These are phyloP conservation scores for Amiota mariae DNA, from an alignment of 2,888 invertebrate genomes.

Conservation along the genomic window DNA sequence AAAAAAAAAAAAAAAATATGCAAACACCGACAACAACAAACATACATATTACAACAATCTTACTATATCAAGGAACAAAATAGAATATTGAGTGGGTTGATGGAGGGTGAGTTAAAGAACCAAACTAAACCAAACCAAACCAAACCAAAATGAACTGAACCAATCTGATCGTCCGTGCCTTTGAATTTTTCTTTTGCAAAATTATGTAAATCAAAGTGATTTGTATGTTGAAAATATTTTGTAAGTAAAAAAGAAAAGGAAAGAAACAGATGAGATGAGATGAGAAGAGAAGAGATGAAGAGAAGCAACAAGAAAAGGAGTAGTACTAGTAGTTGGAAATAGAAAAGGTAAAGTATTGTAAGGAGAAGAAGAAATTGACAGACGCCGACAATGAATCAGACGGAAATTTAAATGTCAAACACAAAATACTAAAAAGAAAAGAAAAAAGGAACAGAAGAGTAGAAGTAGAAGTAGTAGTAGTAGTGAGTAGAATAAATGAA, in stretches of 20 bases:
- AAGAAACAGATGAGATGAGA: background rate
- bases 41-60: background rate
- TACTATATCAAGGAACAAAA: background rate
- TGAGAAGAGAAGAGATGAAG: background rate
- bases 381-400: constrained; percentile 12
- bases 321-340: no score
- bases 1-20: constrained; percentile 64
- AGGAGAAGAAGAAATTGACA: constrained; percentile 13
- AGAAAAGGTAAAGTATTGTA: no score
- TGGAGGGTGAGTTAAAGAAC: background rate
- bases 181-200: constrained; percentile 48
- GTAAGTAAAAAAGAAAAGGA: no score
- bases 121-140: no score
- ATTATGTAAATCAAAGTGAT: constrained; percentile 67
- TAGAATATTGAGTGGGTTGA: background rate
- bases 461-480: no score
- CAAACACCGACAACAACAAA: constrained; percentile 53
- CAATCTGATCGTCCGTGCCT: background rate
- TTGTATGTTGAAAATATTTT: constrained; percentile 44
- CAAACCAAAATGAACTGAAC: no score
- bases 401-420: constrained; percentile 28
- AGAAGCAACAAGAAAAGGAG: no score
- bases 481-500: background rate
- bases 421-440: constrained; percentile 30
- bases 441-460: constrained; percentile 22